Evolutionary conservation across 2,797 vertebrate genomes (phyloP), one percentile per base, ranked within the genome.

Genomic region (Acanthiza pusilla): DNA sequence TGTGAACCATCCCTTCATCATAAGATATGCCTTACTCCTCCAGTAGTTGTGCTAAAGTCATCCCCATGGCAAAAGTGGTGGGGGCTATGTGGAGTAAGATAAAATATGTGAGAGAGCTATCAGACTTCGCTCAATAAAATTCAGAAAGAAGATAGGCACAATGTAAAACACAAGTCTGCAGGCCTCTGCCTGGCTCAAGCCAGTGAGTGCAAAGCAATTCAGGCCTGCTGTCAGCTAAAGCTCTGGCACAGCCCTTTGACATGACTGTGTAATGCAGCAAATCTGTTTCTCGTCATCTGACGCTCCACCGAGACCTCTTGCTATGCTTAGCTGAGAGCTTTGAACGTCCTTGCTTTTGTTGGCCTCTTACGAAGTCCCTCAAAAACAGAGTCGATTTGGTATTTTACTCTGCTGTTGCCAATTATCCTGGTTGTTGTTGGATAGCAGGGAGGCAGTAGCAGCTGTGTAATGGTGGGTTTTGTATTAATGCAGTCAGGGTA

Each of bases 211-310:
- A 82, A 78, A 91, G 94, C 77, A 88, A 47, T 82, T 88, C 85
- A 82, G 91, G 36, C 67, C 87, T 79, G 80, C 94, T 7, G 10
- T 93, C 91, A 96, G 73, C 89, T 85, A 71, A 86, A 94, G 89
- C 83, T 91, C 80, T 85, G 72, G 76, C 83, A 90, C 89, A 93
- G 57, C 89, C 89, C 74, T 82, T 96, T 96, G 93, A 96, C 95
- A 91, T 81, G 80, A 66, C 66, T 81, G 1, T 88, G 93, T 95
- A 93, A 94, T 79, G 83, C 88, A 86, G 83, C 95, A 94, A 93
- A 96, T 96, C 94, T 95, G 95, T 80, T 96, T 88, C 93, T 96
- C 57, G 27, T 93, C 96, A 94, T 87, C 91, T 88, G 80, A 87
- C 15, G 27, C 94, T 96, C 95, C 95, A 22, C 71, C 0, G 67